Percentiles rank a stretch among this genome's conserved stretches.
These are phyloP conservation scores for Tuta absoluta DNA, from an alignment of 2,888 invertebrate species.

Conservation along the genomic window DNA sequence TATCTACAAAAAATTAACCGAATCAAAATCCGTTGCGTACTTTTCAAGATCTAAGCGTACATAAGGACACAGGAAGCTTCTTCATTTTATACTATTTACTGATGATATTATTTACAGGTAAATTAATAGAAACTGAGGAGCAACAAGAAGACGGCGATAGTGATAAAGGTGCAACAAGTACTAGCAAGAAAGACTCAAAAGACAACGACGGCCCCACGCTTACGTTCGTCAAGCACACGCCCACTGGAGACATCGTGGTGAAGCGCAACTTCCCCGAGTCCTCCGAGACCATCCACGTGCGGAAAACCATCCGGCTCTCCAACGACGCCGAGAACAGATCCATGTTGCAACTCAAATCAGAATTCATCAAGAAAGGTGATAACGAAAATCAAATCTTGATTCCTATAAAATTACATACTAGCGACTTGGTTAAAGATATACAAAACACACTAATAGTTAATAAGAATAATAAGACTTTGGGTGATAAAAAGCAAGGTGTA, in stretches of 20 bases:
- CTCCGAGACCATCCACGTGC: constrained; percentile 66
- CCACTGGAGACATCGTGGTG: constrained; percentile 69
- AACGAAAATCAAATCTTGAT: constrained; percentile 74
- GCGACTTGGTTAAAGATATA: constrained; percentile 77
- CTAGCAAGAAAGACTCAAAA: constrained; percentile 58
- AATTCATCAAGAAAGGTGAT: constrained; percentile 70
- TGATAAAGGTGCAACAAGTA: constrained; percentile 61
- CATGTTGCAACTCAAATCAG: constrained; percentile 70
- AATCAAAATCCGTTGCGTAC: no score
- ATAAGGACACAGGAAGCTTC: no score
- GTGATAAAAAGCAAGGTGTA: constrained; percentile 78
- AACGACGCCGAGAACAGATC: constrained; percentile 73
- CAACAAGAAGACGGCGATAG: constrained; percentile 81
- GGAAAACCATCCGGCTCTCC: constrained; percentile 73
- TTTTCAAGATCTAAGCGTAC: no score
- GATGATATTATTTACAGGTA: constrained; percentile 63
- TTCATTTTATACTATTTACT: neutral
- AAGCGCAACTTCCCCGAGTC: constrained; percentile 68
- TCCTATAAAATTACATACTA: constrained; percentile 69
- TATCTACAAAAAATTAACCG: no score
- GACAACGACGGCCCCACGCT: constrained; percentile 64
- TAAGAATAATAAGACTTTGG: constrained; percentile 73
- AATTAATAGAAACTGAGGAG: constrained; percentile 82
- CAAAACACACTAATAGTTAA: constrained; percentile 76
- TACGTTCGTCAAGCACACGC: constrained; percentile 71